Conservation (phyloP, 2,113 vertebrate species). For the Oxygymnocypris stewartii region DNA sequence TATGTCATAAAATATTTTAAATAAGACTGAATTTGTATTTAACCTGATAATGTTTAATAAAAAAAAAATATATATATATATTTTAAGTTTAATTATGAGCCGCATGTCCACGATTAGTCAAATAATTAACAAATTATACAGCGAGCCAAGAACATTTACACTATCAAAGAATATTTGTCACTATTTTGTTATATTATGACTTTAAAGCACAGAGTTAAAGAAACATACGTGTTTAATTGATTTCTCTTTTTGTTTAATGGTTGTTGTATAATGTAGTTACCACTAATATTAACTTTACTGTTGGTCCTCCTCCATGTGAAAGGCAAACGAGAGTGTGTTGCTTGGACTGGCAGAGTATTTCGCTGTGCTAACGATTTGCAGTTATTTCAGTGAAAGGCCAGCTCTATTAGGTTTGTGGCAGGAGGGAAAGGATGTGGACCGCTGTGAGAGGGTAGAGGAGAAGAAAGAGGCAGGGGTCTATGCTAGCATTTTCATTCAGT, state of each 20-base stretch:
- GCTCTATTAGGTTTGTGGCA: slow-evolving; percentile 28
- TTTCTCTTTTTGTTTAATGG: not conserved
- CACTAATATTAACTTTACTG: not conserved
- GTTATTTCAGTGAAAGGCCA: slow-evolving; percentile 29
- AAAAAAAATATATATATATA: too few relatives aligned
- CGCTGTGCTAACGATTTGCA: not conserved
- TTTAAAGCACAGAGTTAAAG: not conserved
- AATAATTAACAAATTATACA: too few relatives aligned
- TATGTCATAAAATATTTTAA: too few relatives aligned
- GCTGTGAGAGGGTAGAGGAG: not conserved
- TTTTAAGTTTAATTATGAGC: too few relatives aligned
- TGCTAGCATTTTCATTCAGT: slow-evolving; percentile 23
- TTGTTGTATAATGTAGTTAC: not conserved
- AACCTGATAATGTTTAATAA: too few relatives aligned
- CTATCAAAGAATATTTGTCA: too few relatives aligned
- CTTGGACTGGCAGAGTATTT: not conserved
- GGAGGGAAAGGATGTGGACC: slow-evolving; percentile 10
- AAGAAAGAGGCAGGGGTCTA: slow-evolving; percentile 18
- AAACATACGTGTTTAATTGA: not conserved
- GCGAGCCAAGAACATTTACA: too few relatives aligned
- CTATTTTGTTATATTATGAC: not conserved
- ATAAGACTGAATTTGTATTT: too few relatives aligned
- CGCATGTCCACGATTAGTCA: too few relatives aligned
- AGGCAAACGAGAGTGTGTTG: not conserved
- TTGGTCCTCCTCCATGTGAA: not conserved